phyloP scores from a whole-genome alignment of 2,797 vertebrate species.

The Fistularia tabacaria region DNA sequence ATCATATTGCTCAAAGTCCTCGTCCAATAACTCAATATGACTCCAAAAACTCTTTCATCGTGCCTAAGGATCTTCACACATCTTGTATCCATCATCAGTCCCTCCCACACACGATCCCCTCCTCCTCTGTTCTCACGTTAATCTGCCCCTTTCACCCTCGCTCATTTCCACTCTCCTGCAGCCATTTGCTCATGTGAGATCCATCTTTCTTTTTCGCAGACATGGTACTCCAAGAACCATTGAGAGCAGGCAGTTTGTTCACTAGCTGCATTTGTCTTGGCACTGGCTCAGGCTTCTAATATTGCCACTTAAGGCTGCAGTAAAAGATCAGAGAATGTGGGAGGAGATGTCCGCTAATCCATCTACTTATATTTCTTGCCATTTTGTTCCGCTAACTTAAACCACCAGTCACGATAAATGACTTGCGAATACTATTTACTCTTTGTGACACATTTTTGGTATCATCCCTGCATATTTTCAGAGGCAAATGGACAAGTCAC shows the following conservation, averaged over 20 bases:
- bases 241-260: conserved; percentile 44
- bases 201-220: conserved; percentile 16
- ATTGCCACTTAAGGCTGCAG: conserved; percentile 57
- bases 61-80: conserved; percentile 62
- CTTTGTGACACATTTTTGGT: conserved; percentile 16
- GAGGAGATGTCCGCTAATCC: conserved; percentile 61
- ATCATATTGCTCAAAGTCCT: conserved; percentile 58
- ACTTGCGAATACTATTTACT: conserved; percentile 30
- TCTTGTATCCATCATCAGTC: conserved; percentile 70
- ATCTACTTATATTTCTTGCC: conserved; percentile 33
- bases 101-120: conserved; percentile 59
- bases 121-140: conserved; percentile 65
- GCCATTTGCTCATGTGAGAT: conserved; percentile 26
- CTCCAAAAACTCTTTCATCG: conserved; percentile 58
- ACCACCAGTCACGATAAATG: conserved; percentile 42
- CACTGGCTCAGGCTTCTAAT: conserved; percentile 54
- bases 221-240: conserved; percentile 42
- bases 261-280: conserved; percentile 61
- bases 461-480: conserved; percentile 20
- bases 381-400: conserved; percentile 53
- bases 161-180: conserved; percentile 37
- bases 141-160: conserved; percentile 47
- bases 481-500: neutral
- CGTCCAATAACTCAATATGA: conserved; percentile 55
- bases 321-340: conserved; percentile 56